Conservation (phyloP, 2,888 invertebrate genomes). For the Athalia cordata region DNA sequence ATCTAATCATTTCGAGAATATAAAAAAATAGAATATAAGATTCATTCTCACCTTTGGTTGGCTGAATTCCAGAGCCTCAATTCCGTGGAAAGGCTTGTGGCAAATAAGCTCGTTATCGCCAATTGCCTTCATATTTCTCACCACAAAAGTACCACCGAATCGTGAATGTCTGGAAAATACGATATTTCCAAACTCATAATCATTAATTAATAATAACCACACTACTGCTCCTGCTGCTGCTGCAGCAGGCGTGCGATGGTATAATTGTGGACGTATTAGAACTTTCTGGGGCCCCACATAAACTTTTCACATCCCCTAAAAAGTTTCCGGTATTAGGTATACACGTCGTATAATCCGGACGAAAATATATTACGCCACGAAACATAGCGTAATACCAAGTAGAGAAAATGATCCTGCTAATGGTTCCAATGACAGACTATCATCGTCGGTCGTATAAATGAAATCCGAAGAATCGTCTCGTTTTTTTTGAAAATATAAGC, state of each 20-base stretch:
- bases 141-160: slow-evolving; percentile 94
- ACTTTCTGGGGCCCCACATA: too few species aligned
- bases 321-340: too few species aligned
- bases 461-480: neutral
- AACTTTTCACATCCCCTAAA: too few species aligned
- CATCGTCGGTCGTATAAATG: too few species aligned
- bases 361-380: too few species aligned
- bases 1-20: slow-evolving; percentile 7
- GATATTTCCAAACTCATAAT: slow-evolving; percentile 23
- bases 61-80: slow-evolving; percentile 87
- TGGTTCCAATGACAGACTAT: too few species aligned
- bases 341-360: too few species aligned
- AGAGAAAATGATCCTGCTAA: too few species aligned
- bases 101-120: slow-evolving; percentile 90
- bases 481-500: neutral
- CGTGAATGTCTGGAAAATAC: slow-evolving; percentile 84
- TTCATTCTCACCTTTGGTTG: slow-evolving; percentile 77
- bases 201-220: neutral
- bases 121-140: slow-evolving; percentile 95
- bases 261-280: too few species aligned
- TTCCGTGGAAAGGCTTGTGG: slow-evolving; percentile 88
- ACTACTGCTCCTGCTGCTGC: neutral
- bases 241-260: neutral
- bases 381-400: too few species aligned
- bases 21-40: slow-evolving; percentile 16